Percentiles rank a stretch among this genome's conserved stretches.
Evolutionary conservation across 2,888 invertebrate species (phyloP).

Genomic region (Metellina segmentata): DNA sequence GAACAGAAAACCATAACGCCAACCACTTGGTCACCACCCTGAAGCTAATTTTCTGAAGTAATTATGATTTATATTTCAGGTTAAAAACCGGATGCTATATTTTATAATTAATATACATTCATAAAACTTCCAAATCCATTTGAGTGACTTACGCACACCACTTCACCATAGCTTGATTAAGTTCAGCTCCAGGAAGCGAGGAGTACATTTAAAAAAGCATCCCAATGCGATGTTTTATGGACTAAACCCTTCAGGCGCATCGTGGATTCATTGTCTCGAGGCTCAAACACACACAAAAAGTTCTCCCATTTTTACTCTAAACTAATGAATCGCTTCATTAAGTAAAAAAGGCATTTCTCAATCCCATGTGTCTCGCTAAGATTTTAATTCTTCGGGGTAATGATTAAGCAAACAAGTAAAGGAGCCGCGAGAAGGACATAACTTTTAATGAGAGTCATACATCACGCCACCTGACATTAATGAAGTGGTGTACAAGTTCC

Average conservation of each 20-base stretch:
- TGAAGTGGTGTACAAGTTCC: not conserved
- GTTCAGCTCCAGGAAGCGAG: not conserved
- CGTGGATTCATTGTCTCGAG: not conserved
- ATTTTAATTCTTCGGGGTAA: not conserved
- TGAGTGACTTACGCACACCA: not conserved
- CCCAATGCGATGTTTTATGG: not conserved
- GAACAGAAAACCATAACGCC: not conserved
- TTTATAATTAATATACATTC: not conserved
- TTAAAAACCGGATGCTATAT: not conserved
- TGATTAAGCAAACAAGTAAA: not conserved
- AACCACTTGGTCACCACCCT: not conserved
- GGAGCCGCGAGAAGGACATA: not conserved
- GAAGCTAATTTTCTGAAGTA: not conserved
- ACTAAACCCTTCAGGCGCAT: not conserved
- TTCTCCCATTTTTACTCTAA: not conserved
- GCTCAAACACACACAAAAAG: not conserved
- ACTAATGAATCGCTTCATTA: not conserved
- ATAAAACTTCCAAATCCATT: not conserved
- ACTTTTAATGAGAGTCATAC: slow-evolving; percentile 1
- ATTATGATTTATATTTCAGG: not conserved
- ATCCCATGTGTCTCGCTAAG: not conserved
- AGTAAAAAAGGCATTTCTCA: not conserved
- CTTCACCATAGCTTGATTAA: not conserved
- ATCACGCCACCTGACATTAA: not conserved
- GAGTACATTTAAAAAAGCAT: not conserved